Percentiles rank a stretch among this genome's conserved stretches.
phyloP scores from a whole-genome alignment of 2,797 vertebrate genomes.

The Cynopterus sphinx region DNA sequence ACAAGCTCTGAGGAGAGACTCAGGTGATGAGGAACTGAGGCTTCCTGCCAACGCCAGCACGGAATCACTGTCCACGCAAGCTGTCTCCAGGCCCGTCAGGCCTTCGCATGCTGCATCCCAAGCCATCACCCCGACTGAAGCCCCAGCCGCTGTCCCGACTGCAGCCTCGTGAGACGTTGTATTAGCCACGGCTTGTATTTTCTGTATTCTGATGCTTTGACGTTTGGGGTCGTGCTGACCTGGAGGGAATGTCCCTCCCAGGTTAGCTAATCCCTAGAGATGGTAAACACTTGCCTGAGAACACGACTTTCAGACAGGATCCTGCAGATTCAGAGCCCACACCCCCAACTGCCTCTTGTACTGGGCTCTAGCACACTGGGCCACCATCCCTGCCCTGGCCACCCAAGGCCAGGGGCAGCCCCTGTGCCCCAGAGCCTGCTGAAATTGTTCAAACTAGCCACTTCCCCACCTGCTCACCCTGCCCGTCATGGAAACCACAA shows the following conservation, averaged over 20 bases:
- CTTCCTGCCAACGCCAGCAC: background rate
- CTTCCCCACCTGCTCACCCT: background rate
- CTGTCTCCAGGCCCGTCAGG: background rate
- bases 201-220: background rate
- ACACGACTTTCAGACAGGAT: background rate
- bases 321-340: background rate
- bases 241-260: background rate
- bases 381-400: background rate
- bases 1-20: background rate
- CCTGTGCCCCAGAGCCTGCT: background rate
- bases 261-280: background rate
- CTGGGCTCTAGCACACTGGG: background rate
- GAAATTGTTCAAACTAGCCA: background rate
- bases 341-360: background rate
- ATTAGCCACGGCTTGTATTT: background rate
- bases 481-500: background rate
- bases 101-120: background rate
- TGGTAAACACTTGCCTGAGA: background rate
- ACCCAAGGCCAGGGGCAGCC: background rate
- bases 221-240: background rate
- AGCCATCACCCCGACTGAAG: too few relatives aligned
- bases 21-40: background rate
- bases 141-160: background rate
- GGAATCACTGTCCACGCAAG: rapidly evolving
- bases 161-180: background rate